Evolutionary conservation across 2,113 vertebrate species (phyloP), one percentile per base, ranked within the genome.

Genomic region (Ardeotis arabs): DNA sequence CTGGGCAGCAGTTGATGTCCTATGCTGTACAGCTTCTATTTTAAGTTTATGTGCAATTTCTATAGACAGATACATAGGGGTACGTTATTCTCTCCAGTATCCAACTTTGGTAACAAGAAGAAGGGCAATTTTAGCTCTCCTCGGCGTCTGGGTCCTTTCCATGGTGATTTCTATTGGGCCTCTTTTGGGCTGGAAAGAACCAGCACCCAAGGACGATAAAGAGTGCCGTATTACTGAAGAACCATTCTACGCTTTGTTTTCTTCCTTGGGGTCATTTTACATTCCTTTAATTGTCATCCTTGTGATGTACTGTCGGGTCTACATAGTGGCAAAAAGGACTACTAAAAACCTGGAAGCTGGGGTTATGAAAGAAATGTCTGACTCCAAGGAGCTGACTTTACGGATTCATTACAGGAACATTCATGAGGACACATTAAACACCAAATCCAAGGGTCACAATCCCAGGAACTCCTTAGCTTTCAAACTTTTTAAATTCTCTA

Each of bases 1-100:
- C 79, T 99, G 99, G 99, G 99, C 99, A 11, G 99, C 99, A 2
- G 98, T 99, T 96, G 99, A 99, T 29, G 99, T 99, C 80, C 97
- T 99, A 80, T 99, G 99, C 97, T 99, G 99, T 97, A 99, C 99
- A 2, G 99, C 99, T 62, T 99, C 99, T 90, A 99, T 99, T 89
- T 98, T 99, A 97, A 99, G 99, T 93, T 97, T 99, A 84, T 99
- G 99, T 95, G 99, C 99, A 83, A 99, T 99, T 74, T 99, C 99
- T 95, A 99, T 99, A 28, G 99, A 99, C 93, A 99, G 99, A 31
- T 99, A 99, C 94, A 99, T 99, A 24, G 99, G 99, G 18, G 99
- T 99, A 28, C 99, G 99, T 66, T 98, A 99, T 94, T 99, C 99
- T 27, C 98, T 99, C 85, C 99, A 98, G 95, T 99, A 99, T 94